These are phyloP conservation scores for Andrena flavipes DNA, from an alignment of 2,888 invertebrate genomes.

Conservation along the genomic window DNA sequence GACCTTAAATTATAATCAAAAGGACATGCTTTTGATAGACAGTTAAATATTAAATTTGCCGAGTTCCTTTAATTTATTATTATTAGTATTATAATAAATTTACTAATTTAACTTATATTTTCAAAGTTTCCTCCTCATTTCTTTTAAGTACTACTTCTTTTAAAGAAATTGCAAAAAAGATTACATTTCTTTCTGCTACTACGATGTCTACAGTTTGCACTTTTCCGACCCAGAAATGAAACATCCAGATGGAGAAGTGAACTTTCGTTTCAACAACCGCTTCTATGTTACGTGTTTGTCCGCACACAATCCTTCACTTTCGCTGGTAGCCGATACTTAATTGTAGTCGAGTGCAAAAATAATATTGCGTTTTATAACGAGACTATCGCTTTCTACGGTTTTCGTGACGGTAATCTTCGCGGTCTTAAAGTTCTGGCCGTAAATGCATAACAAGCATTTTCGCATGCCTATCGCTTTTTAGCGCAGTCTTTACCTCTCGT, in stretches of 20 bases:
- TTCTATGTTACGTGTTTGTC: neutral
- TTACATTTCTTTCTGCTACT: too few species aligned
- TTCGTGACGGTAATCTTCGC: neutral
- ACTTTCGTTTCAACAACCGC: neutral
- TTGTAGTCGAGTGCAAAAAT: conserved; percentile 15
- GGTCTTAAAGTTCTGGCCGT: conserved; percentile 8
- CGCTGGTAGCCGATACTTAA: conserved; percentile 3
- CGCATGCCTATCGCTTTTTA: conserved; percentile 8
- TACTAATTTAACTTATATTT: too few species aligned
- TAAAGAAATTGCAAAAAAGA: too few species aligned
- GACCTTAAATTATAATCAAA: too few species aligned
- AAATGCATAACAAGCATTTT: conserved; percentile 25
- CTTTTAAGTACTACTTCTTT: too few species aligned
- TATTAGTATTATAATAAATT: too few species aligned
- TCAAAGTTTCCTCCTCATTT: too few species aligned
- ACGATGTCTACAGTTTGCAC: too few species aligned
- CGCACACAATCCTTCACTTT: neutral
- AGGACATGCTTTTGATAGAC: too few species aligned
- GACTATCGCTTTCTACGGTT: conserved; percentile 29
- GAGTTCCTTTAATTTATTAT: too few species aligned
- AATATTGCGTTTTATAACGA: neutral
- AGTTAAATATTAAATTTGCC: too few species aligned
- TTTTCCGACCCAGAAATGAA: neutral
- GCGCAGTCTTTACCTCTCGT: conserved; percentile 13
- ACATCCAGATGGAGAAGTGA: neutral